Evolutionary conservation across 2,113 vertebrate genomes (phyloP), one percentile per base, ranked within the genome.

Genomic region (Psilopsiagon aymara): DNA sequence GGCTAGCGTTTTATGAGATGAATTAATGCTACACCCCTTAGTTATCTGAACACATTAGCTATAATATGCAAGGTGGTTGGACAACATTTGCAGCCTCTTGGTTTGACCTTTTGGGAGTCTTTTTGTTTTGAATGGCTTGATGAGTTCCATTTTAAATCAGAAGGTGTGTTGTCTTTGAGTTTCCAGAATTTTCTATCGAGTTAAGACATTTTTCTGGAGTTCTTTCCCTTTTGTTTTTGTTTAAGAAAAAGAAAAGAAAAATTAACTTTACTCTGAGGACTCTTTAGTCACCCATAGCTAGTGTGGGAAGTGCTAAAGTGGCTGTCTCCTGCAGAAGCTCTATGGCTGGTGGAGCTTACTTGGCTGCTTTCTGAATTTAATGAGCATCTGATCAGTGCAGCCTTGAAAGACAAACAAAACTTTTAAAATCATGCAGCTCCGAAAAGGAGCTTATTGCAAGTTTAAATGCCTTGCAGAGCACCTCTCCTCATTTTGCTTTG

Each of bases 301-400:
- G 90, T 90, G 69, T 94, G 79, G 94, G 92, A 95, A 84, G 90
- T 88, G 76, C 70, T 93, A 66, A 90, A 93, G 88, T 82, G 86
- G 69, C 85, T 92, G 75, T 92, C 86, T 90, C 62, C 57, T 92
- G 37, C 64, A 79, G 81, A 79, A 92, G 62, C 18, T n/a, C 43
- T 41, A 7, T 71, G 88, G 90, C 83, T 94, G 73, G 53, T 96
- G 60, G 86, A 88, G 82, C 70, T 90, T 90, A 79, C 69, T 94
- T 94, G 94, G 74, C 93, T 79, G 83, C 82, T 84, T 74, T 83
- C 70, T 95, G 92, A 90, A 88, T 90, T 86, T 81, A 76, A 71
- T 90, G 80, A 93, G 60, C 79, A 84, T 75, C 84, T 83, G 46
- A 62, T 52, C 14, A 21, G 62, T 67, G 46, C 44, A 86, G 86